These are phyloP conservation scores for Perithous albicinctus DNA, from an alignment of 2,888 invertebrate species.

Conservation along the genomic window DNA sequence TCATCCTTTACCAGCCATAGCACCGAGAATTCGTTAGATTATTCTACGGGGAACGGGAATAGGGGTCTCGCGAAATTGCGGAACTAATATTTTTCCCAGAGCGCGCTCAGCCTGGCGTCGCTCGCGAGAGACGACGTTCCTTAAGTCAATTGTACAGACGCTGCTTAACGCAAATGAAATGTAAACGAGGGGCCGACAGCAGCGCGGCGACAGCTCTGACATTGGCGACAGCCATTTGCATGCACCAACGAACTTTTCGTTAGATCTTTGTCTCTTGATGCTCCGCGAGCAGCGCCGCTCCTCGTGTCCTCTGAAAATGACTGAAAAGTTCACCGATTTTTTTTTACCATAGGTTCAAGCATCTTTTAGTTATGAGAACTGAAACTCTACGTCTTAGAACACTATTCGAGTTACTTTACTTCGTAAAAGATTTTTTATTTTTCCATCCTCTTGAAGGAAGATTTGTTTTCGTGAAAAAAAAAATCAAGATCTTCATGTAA, in stretches of 20 bases:
- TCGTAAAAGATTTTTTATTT: too few relatives aligned
- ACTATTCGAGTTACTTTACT: too few relatives aligned
- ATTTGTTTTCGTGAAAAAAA: too few relatives aligned
- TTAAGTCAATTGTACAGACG: conserved; percentile 61
- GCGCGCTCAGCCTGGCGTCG: conserved; percentile 31
- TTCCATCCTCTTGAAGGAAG: too few relatives aligned
- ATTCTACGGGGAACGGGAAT: conserved; percentile 28
- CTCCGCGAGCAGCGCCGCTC: background rate
- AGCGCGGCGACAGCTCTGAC: conserved; percentile 39
- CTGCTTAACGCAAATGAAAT: conserved; percentile 66
- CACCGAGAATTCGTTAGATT: conserved; percentile 50
- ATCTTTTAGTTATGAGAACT: too few relatives aligned
- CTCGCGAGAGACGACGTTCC: conserved; percentile 35
- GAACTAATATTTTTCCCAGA: conserved; percentile 54
- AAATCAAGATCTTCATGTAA: too few relatives aligned
- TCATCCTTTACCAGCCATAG: conserved; percentile 47
- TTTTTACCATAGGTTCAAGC: too few relatives aligned
- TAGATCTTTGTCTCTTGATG: conserved; percentile 48
- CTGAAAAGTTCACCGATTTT: conserved; percentile 1
- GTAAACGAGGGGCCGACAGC: conserved; percentile 59
- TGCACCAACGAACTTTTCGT: conserved; percentile 54
- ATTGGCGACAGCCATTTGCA: conserved; percentile 56
- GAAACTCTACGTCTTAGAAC: too few relatives aligned
- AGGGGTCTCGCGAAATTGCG: conserved; percentile 51
- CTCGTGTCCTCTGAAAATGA: too few relatives aligned